These are phyloP conservation scores for Agrilus mali DNA, from an alignment of 2,888 invertebrate species.

Conservation along the genomic window DNA sequence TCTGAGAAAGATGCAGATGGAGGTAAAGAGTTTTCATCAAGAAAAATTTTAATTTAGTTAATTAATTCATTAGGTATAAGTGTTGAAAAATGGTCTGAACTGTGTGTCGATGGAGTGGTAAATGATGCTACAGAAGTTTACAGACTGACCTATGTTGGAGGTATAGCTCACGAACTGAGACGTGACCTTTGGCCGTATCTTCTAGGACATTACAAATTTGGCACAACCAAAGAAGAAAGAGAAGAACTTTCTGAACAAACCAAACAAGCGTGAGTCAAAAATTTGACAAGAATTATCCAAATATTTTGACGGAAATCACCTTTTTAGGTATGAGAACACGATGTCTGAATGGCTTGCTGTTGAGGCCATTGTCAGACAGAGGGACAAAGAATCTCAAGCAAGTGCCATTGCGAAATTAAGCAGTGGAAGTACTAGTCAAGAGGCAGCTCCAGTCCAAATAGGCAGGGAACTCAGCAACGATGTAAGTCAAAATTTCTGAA, in stretches of 20 bases:
- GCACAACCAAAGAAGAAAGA: slow-evolving; percentile 53
- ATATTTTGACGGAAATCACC: neutral
- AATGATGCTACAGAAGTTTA: slow-evolving; percentile 61
- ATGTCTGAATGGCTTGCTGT: slow-evolving; percentile 95
- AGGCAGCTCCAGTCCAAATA: slow-evolving; percentile 29
- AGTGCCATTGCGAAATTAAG: slow-evolving; percentile 77
- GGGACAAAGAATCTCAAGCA: slow-evolving; percentile 72
- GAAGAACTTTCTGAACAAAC: slow-evolving; percentile 52
- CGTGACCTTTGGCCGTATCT: slow-evolving; percentile 82
- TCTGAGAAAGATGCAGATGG: slow-evolving; percentile 49
- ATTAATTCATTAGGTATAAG: slow-evolving; percentile 43
- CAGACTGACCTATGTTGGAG: slow-evolving; percentile 75
- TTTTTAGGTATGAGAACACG: slow-evolving; percentile 63
- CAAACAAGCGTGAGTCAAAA: slow-evolving; percentile 38
- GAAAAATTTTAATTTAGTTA: slow-evolving; percentile 3
- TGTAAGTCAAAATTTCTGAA: slow-evolving; percentile 20
- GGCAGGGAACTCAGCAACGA: slow-evolving; percentile 41
- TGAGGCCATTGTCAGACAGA: slow-evolving; percentile 78
- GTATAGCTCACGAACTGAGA: slow-evolving; percentile 63
- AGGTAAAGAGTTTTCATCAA: slow-evolving; percentile 22
- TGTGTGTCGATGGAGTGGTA: slow-evolving; percentile 51
- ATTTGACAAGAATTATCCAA: too few species aligned
- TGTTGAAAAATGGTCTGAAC: slow-evolving; percentile 56
- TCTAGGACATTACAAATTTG: slow-evolving; percentile 74
- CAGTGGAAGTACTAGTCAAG: slow-evolving; percentile 52